Evolutionary conservation across 2,113 vertebrate genomes (phyloP).

Genomic region (Chitala chitala): DNA sequence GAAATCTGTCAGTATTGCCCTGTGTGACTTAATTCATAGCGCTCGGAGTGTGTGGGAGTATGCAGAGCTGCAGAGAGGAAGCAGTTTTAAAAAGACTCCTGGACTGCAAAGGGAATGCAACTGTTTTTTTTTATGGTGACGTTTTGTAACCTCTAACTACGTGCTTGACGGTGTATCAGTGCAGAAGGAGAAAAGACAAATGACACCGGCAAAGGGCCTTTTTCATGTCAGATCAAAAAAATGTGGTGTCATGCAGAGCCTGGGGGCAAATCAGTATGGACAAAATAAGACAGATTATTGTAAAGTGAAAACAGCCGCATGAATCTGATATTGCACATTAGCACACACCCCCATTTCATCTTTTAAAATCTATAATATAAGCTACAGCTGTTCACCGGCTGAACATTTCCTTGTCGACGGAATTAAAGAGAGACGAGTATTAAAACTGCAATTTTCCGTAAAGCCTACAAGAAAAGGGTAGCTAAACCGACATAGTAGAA

Average conservation of each 20-base stretch:
- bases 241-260: background rate
- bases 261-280: background rate
- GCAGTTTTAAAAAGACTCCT: conserved; percentile 9
- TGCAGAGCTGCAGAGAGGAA: background rate
- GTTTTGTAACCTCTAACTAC: background rate
- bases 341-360: background rate
- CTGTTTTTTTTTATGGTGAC: background rate
- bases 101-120: conserved; percentile 4
- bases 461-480: background rate
- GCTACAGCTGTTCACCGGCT: background rate
- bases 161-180: background rate
- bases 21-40: conserved; percentile 19
- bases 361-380: background rate
- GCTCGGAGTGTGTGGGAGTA: conserved; percentile 19
- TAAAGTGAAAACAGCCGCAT: background rate
- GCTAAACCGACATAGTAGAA: conserved; percentile 12
- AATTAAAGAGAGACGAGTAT: conserved; percentile 10
- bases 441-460: conserved; percentile 14
- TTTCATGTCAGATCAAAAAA: background rate
- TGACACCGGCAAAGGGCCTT: background rate
- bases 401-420: background rate
- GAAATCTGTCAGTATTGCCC: conserved; percentile 23
- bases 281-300: background rate
- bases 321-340: background rate
- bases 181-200: conserved; percentile 8